Base-by-base conservation (phyloP, 2,797 vertebrate species). In the Lateolabrax maculatus region DNA sequence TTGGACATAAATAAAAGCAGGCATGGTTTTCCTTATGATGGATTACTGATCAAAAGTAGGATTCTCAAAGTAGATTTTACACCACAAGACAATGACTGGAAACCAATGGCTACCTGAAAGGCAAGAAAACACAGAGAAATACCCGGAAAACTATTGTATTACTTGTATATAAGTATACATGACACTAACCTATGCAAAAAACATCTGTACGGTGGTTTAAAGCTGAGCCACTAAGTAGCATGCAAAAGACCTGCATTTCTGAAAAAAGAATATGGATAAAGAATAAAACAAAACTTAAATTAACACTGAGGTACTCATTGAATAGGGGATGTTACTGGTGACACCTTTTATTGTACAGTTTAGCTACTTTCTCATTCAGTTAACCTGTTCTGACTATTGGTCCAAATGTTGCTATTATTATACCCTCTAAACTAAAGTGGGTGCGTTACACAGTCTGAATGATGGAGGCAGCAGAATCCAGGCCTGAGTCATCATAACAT, bases 401-500 rank as follows among this genome's bases (percentile, higher is more conserved):
- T 53, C 46, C 6, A 53, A 43, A 69, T 21, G 49, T 10, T 53
- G 48, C 9, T 41, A 23, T 51, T 25, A 52, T 65, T 16, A 77
- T 12, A 61, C 29, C 46, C 23, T 23, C 39, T 76, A 27, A 81
- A 62, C 15, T 58, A 31, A 63, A 75, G 31, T 16, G 36, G 34
- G 36, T 44, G 39, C 6, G 34, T 74, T 57, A 52, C n/a, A n/a
- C n/a, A 52, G 43, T 43, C n/a, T 72, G 63, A 71, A 43, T 61
- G 74, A 70, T 48, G 44, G 49, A 76, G 36, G 19, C 31, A 55
- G 34, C 29, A 3, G 19, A 66, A 57, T 27, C n/a, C 53, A 70
- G 55, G 69, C 64, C 69, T 65, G 43, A 84, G 67, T 85, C 75
- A 84, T 81, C 66, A 72, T 15, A 80, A 53, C 34, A 79, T 60